Evolutionary conservation across 2,797 vertebrate species (phyloP).

Genomic region (Chelonia mydas): DNA sequence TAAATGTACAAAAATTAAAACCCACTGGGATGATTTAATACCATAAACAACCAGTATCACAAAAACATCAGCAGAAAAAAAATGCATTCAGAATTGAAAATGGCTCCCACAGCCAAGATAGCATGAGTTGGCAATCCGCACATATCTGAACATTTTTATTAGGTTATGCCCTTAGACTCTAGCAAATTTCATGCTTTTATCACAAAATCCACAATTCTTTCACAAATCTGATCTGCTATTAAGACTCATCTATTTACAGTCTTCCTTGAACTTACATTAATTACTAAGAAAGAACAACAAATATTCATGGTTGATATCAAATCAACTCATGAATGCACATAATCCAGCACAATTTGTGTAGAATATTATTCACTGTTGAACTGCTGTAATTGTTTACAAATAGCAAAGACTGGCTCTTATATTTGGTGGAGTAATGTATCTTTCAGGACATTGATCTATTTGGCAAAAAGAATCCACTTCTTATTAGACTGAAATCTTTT

Average conservation of each 20-base stretch:
- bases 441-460: neutral
- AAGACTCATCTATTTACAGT: neutral
- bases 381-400: neutral
- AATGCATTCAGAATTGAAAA: neutral
- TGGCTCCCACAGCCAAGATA: neutral
- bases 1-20: neutral
- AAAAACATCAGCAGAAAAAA: neutral
- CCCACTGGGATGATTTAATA: neutral
- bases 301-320: neutral
- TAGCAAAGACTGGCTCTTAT: neutral
- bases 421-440: neutral
- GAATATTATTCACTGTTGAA: neutral
- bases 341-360: neutral
- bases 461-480: neutral
- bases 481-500: neutral
- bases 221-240: neutral
- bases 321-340: constrained; percentile 7
- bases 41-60: neutral
- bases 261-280: neutral
- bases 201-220: neutral
- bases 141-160: neutral
- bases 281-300: constrained; percentile 5
- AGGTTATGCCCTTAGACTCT: neutral
- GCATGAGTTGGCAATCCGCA: neutral
- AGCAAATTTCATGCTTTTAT: neutral